These are phyloP conservation scores for Polypedilum vanderplanki DNA, from an alignment of 1,140 invertebrate genomes.

Conservation along the genomic window DNA sequence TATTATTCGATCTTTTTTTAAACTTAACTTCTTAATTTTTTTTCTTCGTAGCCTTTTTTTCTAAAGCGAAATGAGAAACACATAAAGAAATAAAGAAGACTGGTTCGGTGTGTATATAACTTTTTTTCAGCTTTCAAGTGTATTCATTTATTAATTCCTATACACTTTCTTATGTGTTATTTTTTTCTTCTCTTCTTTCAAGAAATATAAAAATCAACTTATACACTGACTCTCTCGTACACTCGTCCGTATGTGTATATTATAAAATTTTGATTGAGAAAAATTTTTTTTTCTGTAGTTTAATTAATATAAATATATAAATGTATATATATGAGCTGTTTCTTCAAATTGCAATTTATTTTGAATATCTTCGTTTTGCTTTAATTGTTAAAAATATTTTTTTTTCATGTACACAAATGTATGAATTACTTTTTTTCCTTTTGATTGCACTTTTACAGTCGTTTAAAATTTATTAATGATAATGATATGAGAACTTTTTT, in stretches of 20 bases:
- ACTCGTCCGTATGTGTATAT: not conserved
- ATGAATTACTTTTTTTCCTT: not conserved
- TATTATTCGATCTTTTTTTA: conserved; percentile 29
- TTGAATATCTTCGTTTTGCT: no score
- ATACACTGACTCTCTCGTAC: not conserved
- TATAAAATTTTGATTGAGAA: not conserved
- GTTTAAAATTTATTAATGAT: no score
- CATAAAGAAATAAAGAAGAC: conserved; percentile 27
- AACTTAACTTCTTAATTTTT: conserved; percentile 28
- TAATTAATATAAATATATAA: not conserved
- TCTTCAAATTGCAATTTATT: no score
- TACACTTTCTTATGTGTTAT: conserved; percentile 29
- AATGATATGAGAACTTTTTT: no score
- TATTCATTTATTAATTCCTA: conserved; percentile 29
- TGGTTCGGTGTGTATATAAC: conserved; percentile 21
- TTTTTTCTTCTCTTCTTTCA: conserved; percentile 8
- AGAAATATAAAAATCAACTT: conserved; percentile 14
- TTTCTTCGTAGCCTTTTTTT: conserved; percentile 29
- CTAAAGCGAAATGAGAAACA: conserved; percentile 16
- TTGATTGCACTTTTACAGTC: not conserved
- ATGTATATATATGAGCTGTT: no score
- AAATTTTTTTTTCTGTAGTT: conserved; percentile 9
- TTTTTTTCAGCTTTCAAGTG: conserved; percentile 23
- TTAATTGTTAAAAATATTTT: no score
- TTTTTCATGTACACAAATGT: not conserved